Percentiles rank a stretch among this genome's conserved stretches.
phyloP scores from a whole-genome alignment of 1,140 invertebrate genomes.

The Neoseiulus cucumeris region DNA sequence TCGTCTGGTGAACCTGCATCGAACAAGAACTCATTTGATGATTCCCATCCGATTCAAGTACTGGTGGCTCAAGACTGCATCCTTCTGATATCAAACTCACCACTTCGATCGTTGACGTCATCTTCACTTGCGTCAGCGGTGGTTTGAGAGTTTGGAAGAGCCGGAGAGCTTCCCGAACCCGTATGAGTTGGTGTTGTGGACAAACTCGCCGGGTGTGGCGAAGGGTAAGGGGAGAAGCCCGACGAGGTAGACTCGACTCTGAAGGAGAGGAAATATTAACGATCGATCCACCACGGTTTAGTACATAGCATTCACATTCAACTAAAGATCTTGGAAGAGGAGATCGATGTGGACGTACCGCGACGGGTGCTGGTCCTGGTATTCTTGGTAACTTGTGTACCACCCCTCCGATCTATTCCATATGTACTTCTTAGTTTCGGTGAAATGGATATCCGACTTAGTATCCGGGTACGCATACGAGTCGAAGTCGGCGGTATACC shows the following conservation, averaged over 20 bases:
- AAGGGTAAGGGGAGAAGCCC: slow-evolving; percentile 6
- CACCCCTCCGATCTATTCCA: slow-evolving; percentile 10
- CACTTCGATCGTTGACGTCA: slow-evolving; percentile 7
- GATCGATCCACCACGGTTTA: background rate
- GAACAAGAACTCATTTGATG: no score
- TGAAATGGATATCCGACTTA: background rate
- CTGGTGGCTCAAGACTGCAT: no score
- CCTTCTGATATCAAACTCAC: background rate
- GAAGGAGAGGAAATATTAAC: background rate
- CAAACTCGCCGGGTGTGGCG: background rate
- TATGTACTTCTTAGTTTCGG: slow-evolving; percentile 3
- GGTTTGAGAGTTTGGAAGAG: background rate
- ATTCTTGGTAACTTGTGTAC: slow-evolving; percentile 4
- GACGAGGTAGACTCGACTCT: slow-evolving; percentile 8
- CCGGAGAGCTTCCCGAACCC: slow-evolving; percentile 4
- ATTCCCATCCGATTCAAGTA: no score
- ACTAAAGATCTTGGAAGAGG: no score
- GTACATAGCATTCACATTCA: background rate
- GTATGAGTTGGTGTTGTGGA: slow-evolving; percentile 2
- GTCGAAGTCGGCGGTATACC: slow-evolving; percentile 6
- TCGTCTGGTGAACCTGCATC: background rate
- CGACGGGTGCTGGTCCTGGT: slow-evolving; percentile 5
- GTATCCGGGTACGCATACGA: background rate
- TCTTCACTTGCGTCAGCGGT: background rate
- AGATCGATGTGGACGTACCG: background rate